These are phyloP conservation scores for Strigops habroptila DNA, from an alignment of 2,113 vertebrate genomes.

Conservation along the genomic window DNA sequence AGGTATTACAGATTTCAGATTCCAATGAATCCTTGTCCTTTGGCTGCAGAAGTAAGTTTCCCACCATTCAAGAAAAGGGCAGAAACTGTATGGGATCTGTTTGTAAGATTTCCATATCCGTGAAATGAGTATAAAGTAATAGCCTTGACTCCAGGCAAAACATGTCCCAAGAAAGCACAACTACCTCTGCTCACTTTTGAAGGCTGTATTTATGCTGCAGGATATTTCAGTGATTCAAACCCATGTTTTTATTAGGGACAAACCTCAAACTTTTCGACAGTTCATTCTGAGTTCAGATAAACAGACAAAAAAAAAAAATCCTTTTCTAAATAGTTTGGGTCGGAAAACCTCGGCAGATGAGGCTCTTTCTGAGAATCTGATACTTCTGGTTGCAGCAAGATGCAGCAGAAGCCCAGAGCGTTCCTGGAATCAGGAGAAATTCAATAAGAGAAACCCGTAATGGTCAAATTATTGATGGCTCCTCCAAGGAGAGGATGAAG, in stretches of 20 bases:
- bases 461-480: neutral
- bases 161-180: neutral
- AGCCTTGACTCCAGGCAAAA: neutral
- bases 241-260: neutral
- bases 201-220: neutral
- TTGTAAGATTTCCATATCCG: neutral
- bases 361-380: neutral
- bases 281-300: constrained; percentile 41
- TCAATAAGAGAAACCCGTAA: neutral
- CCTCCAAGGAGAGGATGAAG: neutral
- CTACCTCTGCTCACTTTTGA: neutral
- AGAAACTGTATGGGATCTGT: neutral
- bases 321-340: constrained; percentile 5
- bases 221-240: neutral
- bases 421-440: neutral
- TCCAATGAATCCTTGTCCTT: neutral
- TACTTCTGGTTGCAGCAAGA: neutral
- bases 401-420: neutral
- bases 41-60: neutral
- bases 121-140: neutral
- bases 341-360: neutral
- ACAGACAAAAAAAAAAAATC: constrained; percentile 4
- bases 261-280: constrained; percentile 25
- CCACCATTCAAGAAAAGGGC: neutral
- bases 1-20: neutral